phyloP scores from a whole-genome alignment of 2,888 invertebrate genomes.

The Diaphora mendica region DNA sequence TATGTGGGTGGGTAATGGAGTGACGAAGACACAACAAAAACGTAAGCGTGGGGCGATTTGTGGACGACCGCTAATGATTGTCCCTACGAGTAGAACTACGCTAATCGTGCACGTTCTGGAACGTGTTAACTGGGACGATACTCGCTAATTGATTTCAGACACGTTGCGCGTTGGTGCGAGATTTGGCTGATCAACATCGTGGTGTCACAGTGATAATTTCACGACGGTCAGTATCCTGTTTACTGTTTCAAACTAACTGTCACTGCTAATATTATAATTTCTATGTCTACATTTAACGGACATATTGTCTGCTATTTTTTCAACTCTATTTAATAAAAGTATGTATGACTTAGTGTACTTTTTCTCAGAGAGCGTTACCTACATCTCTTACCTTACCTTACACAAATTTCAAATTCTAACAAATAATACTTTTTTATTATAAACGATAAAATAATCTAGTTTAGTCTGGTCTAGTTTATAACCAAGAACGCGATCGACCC shows the following conservation, averaged over 20 bases:
- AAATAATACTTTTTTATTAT: background rate
- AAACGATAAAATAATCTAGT: background rate
- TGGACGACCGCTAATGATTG: constrained; percentile 49
- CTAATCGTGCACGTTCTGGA: constrained; percentile 62
- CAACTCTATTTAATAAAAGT: no score
- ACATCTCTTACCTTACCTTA: no score
- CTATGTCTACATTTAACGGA: background rate
- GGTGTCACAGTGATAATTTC: constrained; percentile 51
- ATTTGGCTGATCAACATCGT: constrained; percentile 64
- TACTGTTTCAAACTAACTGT: constrained; percentile 10
- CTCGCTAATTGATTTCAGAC: constrained; percentile 55
- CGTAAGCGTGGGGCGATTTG: constrained; percentile 35
- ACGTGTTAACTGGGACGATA: constrained; percentile 53
- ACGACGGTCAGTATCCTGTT: background rate
- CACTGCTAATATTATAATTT: background rate
- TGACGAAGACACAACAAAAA: constrained; percentile 45
- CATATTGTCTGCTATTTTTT: background rate
- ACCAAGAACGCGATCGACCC: background rate
- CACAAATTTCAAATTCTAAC: background rate
- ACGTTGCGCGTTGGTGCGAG: constrained; percentile 51
- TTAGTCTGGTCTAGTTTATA: background rate
- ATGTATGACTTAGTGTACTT: background rate
- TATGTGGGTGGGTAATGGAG: constrained; percentile 22
- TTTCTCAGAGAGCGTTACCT: background rate
- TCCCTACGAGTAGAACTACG: constrained; percentile 46